Evolutionary conservation across 2,888 invertebrate genomes (phyloP).

Genomic region (Oegoconia quadripuncta): DNA sequence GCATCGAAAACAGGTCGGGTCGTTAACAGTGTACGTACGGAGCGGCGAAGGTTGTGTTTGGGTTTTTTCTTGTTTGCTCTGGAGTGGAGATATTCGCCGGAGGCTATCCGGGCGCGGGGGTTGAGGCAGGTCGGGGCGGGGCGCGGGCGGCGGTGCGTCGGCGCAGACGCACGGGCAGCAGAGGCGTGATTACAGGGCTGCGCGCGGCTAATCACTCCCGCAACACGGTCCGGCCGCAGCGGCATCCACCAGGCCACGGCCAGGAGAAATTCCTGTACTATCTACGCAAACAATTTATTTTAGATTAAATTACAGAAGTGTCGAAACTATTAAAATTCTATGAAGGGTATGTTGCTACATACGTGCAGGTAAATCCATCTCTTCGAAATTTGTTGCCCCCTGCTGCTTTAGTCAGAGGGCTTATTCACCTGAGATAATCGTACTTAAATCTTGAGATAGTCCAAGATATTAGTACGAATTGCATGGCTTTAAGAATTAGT

Average conservation of each 20-base stretch:
- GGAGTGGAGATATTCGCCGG: conserved; percentile 65
- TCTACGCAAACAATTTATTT: background rate
- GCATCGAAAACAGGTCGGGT: conserved; percentile 69
- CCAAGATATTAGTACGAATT: too few species aligned
- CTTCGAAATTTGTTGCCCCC: too few species aligned
- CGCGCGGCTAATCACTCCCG: conserved; percentile 68
- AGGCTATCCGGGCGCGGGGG: conserved; percentile 32
- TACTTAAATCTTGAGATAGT: too few species aligned
- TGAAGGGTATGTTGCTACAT: background rate
- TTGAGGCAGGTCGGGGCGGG: too few species aligned
- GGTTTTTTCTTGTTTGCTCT: conserved; percentile 63
- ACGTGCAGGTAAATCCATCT: background rate
- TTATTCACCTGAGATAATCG: too few species aligned
- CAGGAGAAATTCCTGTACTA: conserved; percentile 23
- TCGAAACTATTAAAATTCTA: too few species aligned
- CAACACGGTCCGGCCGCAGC: conserved; percentile 38
- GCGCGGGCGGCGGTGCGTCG: conserved; percentile 39
- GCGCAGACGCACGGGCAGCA: conserved; percentile 72
- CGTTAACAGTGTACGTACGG: conserved; percentile 67
- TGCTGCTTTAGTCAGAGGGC: too few species aligned
- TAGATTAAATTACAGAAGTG: too few species aligned
- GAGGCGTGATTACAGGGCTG: conserved; percentile 73
- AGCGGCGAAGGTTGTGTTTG: conserved; percentile 42
- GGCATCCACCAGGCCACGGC: conserved; percentile 28
- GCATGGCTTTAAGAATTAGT: too few species aligned